phyloP scores from a whole-genome alignment of 1,140 invertebrate species.

The Ooceraea biroi region DNA sequence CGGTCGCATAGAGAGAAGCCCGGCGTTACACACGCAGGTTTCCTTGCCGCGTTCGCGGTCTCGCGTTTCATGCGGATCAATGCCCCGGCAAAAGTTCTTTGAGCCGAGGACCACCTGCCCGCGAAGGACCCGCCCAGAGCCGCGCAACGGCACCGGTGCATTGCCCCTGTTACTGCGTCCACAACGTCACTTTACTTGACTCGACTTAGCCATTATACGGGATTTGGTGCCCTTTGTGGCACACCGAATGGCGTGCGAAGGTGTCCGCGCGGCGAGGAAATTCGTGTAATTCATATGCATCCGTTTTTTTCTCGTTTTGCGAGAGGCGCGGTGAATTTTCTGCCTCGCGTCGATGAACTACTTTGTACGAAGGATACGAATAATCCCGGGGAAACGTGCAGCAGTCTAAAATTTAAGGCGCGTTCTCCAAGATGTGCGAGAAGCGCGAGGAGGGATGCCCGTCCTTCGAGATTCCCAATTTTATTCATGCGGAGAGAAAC shows the following conservation, averaged over 20 bases:
- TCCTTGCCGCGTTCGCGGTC: conserved; percentile 66
- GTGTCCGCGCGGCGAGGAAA: conserved; percentile 17
- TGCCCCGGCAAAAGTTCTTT: conserved; percentile 86
- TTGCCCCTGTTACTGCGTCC: conserved; percentile 80
- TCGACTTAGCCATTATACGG: conserved; percentile 78
- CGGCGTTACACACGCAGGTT: conserved; percentile 49
- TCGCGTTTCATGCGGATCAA: conserved; percentile 83
- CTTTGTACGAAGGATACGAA: not conserved
- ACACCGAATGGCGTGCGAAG: conserved; percentile 19
- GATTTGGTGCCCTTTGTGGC: conserved; percentile 48
- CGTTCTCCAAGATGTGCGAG: not conserved
- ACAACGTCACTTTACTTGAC: conserved; percentile 73
- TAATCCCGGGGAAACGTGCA: not conserved
- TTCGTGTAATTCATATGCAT: not conserved
- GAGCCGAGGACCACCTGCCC: conserved; percentile 86
- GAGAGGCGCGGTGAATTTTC: too few species aligned
- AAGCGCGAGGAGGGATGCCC: too few species aligned
- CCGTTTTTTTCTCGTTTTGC: not conserved
- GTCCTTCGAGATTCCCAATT: not conserved
- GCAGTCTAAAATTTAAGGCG: not conserved
- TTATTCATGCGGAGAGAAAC: not conserved
- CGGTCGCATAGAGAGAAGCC: conserved; percentile 49
- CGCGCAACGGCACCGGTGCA: conserved; percentile 81
- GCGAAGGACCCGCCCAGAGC: conserved; percentile 74
- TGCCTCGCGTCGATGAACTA: not conserved